A percentile compares a stretch with the other conserved stretches of the same genome.
Conservation (phyloP, 2,797 vertebrate genomes). For the Artibeus jamaicensis region DNA sequence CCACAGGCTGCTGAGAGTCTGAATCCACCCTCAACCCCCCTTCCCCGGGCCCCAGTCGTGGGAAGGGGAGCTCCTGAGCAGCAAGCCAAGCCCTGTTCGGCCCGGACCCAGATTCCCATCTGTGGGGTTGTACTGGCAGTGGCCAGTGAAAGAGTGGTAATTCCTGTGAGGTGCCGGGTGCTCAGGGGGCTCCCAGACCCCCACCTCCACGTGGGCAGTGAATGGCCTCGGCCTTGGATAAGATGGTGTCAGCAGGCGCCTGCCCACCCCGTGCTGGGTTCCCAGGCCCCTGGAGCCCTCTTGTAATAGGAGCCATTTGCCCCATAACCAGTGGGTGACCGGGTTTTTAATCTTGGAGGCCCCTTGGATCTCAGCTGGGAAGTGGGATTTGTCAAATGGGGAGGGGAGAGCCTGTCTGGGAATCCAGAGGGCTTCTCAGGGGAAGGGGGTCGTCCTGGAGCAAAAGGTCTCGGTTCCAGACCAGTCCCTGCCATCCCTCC, state of each 20-base stretch:
- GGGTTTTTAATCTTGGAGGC: conserved; percentile 69
- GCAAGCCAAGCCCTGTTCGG: not conserved
- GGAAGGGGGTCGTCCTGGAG: conserved; percentile 13
- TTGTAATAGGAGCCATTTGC: conserved; percentile 71
- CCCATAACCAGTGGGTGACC: conserved; percentile 68
- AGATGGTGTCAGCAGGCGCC: conserved; percentile 62
- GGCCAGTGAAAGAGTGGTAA: conserved; percentile 62
- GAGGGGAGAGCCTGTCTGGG: conserved; percentile 49
- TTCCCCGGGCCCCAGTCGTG: not conserved
- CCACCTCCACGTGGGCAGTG: conserved; percentile 46
- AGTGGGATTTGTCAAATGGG: conserved; percentile 32
- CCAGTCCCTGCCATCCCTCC: not conserved
- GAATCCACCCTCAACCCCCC: not conserved
- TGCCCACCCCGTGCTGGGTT: conserved; percentile 78
- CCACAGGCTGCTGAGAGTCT: not conserved
- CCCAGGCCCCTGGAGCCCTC: conserved; percentile 81
- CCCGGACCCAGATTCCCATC: conserved; percentile 39
- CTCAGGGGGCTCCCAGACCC: conserved; percentile 42
- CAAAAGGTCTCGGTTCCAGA: not conserved
- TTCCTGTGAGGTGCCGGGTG: conserved; percentile 1
- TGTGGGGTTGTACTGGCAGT: conserved; percentile 57
- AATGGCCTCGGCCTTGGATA: conserved; percentile 63
- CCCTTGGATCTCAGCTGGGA: conserved; percentile 54
- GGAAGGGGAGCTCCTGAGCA: not conserved
- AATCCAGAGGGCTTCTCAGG: conserved; percentile 43